Conservation (phyloP, 2,797 vertebrate species). For the Lepilemur ruficaudatus region DNA sequence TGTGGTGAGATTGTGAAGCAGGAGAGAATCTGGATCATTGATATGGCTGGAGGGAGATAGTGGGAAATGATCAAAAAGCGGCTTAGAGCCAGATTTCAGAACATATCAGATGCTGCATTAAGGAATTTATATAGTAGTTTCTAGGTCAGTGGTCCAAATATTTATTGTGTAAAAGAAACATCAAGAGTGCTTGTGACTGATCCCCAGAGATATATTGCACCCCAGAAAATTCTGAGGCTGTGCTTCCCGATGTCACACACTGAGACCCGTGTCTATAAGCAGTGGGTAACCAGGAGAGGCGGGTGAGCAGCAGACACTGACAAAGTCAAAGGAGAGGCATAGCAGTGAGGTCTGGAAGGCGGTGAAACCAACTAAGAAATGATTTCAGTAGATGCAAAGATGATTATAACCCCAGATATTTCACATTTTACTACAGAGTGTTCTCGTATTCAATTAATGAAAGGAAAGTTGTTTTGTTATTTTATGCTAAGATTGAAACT, state of each 20-base stretch:
- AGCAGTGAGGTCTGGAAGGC: neutral
- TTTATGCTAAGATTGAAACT: slow-evolving; percentile 54
- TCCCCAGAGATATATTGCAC: neutral
- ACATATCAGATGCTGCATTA: neutral
- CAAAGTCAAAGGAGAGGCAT: neutral
- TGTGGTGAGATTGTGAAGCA: neutral
- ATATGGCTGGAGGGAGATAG: neutral
- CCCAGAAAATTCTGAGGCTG: neutral
- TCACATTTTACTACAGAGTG: neutral
- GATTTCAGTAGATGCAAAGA: neutral
- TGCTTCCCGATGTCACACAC: neutral
- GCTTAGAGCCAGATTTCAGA: neutral
- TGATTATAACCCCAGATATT: neutral
- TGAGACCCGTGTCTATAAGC: neutral
- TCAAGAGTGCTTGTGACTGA: neutral
- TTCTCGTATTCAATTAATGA: neutral
- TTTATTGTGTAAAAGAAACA: neutral
- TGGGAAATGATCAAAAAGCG: neutral
- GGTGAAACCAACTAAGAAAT: neutral
- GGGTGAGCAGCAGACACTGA: neutral
- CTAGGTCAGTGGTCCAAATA: neutral
- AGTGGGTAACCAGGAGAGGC: neutral
- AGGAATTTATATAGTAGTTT: neutral
- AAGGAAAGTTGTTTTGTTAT: slow-evolving; percentile 38
- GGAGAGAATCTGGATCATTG: neutral